Evolutionary conservation across 1,140 invertebrate genomes (phyloP).

Genomic region (Brachionus manjavacas): DNA sequence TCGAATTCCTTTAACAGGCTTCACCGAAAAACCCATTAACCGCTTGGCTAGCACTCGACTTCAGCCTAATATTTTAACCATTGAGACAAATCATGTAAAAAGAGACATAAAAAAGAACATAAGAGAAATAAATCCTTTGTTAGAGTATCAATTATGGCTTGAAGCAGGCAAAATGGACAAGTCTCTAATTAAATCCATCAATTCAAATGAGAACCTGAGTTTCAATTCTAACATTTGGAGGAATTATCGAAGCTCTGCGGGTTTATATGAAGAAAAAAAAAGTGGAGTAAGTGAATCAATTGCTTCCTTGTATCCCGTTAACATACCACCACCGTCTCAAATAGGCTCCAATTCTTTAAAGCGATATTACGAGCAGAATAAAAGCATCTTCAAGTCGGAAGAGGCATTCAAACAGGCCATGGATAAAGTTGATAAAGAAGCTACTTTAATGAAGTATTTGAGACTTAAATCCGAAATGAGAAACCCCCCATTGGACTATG

Average conservation of each 20-base stretch:
- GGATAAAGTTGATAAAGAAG: conserved; percentile 49
- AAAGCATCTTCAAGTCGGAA: conserved; percentile 44
- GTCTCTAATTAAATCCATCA: conserved; percentile 48
- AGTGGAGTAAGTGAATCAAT: conserved; percentile 52
- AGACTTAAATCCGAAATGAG: conserved; percentile 49
- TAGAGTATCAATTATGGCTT: conserved; percentile 53
- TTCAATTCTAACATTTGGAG: conserved; percentile 57
- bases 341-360: conserved; percentile 51
- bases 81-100: conserved; percentile 53
- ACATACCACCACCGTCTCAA: conserved; percentile 53
- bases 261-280: conserved; percentile 49
- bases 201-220: conserved; percentile 45
- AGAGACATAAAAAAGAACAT: conserved; percentile 47
- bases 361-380: conserved; percentile 48
- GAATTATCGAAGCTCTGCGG: conserved; percentile 52
- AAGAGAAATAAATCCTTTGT: conserved; percentile 47
- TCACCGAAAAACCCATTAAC: conserved; percentile 51
- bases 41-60: conserved; percentile 46
- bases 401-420: conserved; percentile 45
- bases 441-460: conserved; percentile 49
- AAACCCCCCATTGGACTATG: conserved; percentile 54
- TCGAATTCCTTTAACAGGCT: conserved; percentile 47
- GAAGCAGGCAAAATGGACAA: conserved; percentile 54
- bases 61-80: conserved; percentile 50
- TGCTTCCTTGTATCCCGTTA: conserved; percentile 54